Percentiles rank a stretch among this genome's conserved stretches.
These are phyloP conservation scores for Gobio occitaniae DNA, from an alignment of 2,797 vertebrate species.

Conservation along the genomic window DNA sequence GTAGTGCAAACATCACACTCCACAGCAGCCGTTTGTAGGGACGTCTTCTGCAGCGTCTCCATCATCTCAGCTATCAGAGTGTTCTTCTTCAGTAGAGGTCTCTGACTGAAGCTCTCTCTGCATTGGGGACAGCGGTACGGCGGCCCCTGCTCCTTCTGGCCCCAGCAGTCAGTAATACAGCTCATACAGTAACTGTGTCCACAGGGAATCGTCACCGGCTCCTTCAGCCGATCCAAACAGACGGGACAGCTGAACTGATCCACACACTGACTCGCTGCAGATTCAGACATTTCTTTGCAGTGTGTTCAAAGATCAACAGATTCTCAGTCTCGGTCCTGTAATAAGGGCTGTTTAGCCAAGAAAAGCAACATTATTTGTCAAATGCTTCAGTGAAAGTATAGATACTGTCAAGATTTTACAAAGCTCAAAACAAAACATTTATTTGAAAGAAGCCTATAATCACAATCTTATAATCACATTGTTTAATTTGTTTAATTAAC, in stretches of 20 bases:
- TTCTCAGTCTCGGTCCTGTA: no score
- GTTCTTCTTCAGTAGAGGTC: conserved; percentile 47
- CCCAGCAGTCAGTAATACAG: conserved; percentile 68
- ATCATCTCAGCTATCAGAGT: conserved; percentile 50
- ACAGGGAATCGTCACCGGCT: conserved; percentile 42
- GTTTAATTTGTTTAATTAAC: no score
- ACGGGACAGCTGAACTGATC: conserved; percentile 68
- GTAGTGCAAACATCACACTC: conserved; percentile 40
- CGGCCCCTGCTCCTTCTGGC: not conserved
- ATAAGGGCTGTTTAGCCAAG: no score
- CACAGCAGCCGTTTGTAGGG: not conserved
- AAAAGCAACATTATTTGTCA: no score
- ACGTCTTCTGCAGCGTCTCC: conserved; percentile 39
- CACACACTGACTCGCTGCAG: not conserved
- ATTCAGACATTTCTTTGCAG: conserved; percentile 35
- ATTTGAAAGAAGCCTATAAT: no score
- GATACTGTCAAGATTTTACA: no score
- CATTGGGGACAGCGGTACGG: conserved; percentile 49
- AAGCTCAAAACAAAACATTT: no score
- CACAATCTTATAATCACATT: no score
- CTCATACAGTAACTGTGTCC: conserved; percentile 69
- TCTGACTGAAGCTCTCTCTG: conserved; percentile 41
- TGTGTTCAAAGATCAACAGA: no score
- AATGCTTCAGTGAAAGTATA: no score
- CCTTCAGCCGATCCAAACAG: conserved; percentile 62